Evolutionary conservation across 2,888 invertebrate species (phyloP), one percentile per base, ranked within the genome.

Genomic region (Tetheella fluctuosa): DNA sequence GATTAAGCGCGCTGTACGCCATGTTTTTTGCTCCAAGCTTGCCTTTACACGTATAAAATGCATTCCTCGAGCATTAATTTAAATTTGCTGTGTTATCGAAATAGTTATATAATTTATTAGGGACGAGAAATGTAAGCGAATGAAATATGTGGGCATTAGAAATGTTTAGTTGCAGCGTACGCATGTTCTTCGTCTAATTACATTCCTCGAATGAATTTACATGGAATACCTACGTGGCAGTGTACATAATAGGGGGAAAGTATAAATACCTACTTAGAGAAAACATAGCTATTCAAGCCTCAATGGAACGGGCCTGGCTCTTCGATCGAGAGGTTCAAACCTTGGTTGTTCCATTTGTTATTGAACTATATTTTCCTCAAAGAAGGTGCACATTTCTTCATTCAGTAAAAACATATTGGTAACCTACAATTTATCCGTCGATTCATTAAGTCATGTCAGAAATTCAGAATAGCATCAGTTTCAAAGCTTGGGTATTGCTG

Each of bases 81-180:
- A 86, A 91, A 90, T 90, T 90, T 86, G 82, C 82, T 75, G 78
- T 83, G 84, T 87, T 91, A 91, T 91, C 91, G 84, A 90, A 91
- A 90, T 90, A 87, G 87, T 89, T 86, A 83, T 78, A 77, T 80
- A 86, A 89, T 89, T 90, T 90, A 90, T 86, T 86, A 83, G 78
- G 81, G 67, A 69, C 76, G 77, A 80, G 85, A 80, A 85, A 85
- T 86, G 84, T 84, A 75, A 76, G 74, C 73, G 84, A 81, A 86
- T 89, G 84, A 86, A 77, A 79, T 84, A 88, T 85, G 79, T 70
- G 79, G 74, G 71, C 71, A 76, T 68, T 77, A 73, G 76, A 77
- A 83, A 83, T 80, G 80, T 79, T 81, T 76, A 67, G 74, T 71
- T 55, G 55, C 70, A 73, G 73, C 71, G 78, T 74, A 79, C 76